phyloP scores from a whole-genome alignment of 2,888 invertebrate species.

The Eutolmus rufibarbis region DNA sequence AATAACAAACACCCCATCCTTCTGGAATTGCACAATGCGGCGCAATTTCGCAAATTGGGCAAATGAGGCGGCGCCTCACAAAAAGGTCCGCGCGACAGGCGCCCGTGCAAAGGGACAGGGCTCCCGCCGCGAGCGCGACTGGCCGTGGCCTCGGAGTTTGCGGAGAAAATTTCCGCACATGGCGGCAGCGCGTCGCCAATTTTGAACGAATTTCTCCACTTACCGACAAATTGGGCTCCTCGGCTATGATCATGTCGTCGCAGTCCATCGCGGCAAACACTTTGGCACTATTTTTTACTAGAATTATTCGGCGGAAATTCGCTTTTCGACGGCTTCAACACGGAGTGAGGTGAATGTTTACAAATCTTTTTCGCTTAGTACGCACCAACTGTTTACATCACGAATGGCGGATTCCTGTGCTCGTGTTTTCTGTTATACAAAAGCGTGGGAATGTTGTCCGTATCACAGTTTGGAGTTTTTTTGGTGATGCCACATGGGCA shows the following conservation, averaged over 20 bases:
- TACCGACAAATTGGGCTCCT: constrained; percentile 58
- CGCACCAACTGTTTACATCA: constrained; percentile 11
- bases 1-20: constrained; percentile 22
- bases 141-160: not conserved
- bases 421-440: not conserved
- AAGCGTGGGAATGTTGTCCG: not conserved
- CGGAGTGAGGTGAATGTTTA: not conserved
- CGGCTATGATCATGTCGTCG: constrained; percentile 59
- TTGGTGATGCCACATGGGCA: not conserved
- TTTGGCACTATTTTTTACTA: constrained; percentile 3
- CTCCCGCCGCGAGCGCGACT: not conserved
- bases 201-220: constrained; percentile 45
- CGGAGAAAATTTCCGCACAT: constrained; percentile 30
- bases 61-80: not conserved
- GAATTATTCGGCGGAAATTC: not conserved
- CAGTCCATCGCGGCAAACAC: constrained; percentile 55
- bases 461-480: not conserved
- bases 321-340: not conserved
- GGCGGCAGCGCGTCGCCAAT: constrained; percentile 30
- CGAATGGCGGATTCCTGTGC: not conserved
- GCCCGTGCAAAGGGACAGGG: not conserved
- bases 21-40: not conserved
- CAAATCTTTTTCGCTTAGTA: not conserved
- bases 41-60: not conserved
- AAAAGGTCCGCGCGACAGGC: not conserved